These are phyloP conservation scores for Corythornis vintsioides DNA, from an alignment of 2,113 vertebrate genomes.

Conservation along the genomic window DNA sequence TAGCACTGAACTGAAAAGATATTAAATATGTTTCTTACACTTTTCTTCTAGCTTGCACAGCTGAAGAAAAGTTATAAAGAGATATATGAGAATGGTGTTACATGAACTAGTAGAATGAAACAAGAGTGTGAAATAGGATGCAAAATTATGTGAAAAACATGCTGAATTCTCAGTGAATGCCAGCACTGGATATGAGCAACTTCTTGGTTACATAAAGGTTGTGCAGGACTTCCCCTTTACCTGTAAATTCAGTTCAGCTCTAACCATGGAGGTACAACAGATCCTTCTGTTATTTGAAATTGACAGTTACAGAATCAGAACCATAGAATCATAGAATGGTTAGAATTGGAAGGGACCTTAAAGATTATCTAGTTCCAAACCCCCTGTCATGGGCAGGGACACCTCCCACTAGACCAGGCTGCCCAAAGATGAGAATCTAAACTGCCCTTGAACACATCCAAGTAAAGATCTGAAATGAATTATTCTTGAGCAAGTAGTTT, in stretches of 20 bases:
- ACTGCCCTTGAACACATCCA: not conserved
- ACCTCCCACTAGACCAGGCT: too few relatives aligned
- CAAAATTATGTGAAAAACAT: not conserved
- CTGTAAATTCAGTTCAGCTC: not conserved
- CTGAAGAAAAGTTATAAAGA: not conserved
- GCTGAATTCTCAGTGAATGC: not conserved
- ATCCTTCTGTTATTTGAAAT: not conserved
- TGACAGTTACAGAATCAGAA: not conserved
- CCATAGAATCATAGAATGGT: too few relatives aligned
- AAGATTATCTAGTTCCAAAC: too few relatives aligned
- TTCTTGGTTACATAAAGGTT: not conserved
- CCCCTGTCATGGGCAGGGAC: too few relatives aligned
- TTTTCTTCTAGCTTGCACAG: not conserved
- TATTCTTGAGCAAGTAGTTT: not conserved
- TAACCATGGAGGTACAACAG: not conserved
- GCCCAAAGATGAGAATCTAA: too few relatives aligned
- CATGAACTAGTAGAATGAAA: not conserved
- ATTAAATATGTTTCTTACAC: not conserved
- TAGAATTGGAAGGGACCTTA: too few relatives aligned
- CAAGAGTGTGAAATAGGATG: not conserved
- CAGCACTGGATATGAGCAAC: fast-evolving
- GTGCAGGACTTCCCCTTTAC: not conserved
- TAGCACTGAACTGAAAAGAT: not conserved
- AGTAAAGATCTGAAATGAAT: not conserved
- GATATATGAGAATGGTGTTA: not conserved